Evolutionary conservation across 2,888 invertebrate genomes (phyloP).

Genomic region (Nephrocerus scutellatus): DNA sequence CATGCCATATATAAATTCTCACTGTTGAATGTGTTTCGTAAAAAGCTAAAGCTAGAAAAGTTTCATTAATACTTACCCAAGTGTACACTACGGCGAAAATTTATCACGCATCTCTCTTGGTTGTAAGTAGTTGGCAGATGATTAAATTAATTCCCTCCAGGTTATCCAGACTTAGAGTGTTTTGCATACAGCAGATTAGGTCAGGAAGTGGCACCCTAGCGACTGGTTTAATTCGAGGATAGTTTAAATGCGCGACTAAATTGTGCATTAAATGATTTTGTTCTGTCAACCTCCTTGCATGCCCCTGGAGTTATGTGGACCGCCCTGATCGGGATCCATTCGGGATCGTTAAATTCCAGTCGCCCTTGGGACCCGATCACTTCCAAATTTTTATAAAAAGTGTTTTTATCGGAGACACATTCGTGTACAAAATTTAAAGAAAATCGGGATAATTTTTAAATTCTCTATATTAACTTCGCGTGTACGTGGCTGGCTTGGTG

Average conservation of each 20-base stretch:
- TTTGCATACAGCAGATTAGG: constrained; percentile 67
- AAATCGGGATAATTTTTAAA: no score
- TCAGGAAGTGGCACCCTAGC: constrained; percentile 68
- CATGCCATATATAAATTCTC: constrained; percentile 48
- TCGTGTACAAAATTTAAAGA: no score
- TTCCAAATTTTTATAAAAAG: no score
- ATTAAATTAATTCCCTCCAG: constrained; percentile 64
- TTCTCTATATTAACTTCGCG: no score
- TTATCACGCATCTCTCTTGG: constrained; percentile 66
- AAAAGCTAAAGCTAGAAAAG: constrained; percentile 57
- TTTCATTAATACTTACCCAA: no score
- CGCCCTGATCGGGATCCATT: no score
- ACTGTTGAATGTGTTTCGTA: constrained; percentile 71
- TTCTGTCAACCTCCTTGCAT: constrained; percentile 52
- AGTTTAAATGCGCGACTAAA: constrained; percentile 46
- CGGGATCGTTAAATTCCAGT: no score
- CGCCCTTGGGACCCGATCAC: no score
- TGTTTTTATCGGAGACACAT: no score
- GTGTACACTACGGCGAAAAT: no score
- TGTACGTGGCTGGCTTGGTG: no score
- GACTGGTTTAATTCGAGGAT: constrained; percentile 67
- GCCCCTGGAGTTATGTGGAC: constrained; percentile 73
- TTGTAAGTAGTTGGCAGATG: constrained; percentile 80
- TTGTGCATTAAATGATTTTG: constrained; percentile 40
- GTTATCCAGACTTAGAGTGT: constrained; percentile 79